A percentile compares a stretch with the other conserved stretches of the same genome.
These are phyloP conservation scores for Gymnobelideus leadbeateri DNA, from an alignment of 2,113 vertebrate species.

Conservation along the genomic window DNA sequence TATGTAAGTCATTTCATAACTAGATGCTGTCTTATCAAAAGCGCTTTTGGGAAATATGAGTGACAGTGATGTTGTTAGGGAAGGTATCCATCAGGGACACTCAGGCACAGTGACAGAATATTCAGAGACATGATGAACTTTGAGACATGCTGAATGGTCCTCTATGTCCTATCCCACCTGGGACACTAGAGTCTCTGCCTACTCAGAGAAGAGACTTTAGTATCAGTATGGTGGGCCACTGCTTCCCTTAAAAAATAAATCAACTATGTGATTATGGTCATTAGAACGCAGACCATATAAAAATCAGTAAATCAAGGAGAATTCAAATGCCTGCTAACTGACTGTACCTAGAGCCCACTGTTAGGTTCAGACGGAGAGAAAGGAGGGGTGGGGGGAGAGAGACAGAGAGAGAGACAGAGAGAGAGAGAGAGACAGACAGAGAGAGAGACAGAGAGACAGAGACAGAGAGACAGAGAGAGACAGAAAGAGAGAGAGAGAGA, in stretches of 20 bases:
- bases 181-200: neutral
- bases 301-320: neutral
- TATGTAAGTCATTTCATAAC: constrained; percentile 3
- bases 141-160: neutral
- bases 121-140: neutral
- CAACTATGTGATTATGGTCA: neutral
- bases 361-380: neutral
- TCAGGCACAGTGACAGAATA: neutral
- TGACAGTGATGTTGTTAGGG: constrained; percentile 3
- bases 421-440: too few species aligned
- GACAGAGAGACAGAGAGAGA: too few species aligned
- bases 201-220: neutral
- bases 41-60: constrained; percentile 1
- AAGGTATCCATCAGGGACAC: neutral
- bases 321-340: neutral
- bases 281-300: neutral
- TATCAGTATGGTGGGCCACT: neutral
- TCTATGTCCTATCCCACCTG: neutral
- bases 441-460: too few species aligned
- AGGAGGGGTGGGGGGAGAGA: too few species aligned
- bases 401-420: neutral
- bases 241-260: neutral
- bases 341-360: neutral
- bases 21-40: constrained; percentile 9
- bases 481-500: too few species aligned